phyloP scores from a whole-genome alignment of 2,888 invertebrate species.

The Drymonia ruficornis region DNA sequence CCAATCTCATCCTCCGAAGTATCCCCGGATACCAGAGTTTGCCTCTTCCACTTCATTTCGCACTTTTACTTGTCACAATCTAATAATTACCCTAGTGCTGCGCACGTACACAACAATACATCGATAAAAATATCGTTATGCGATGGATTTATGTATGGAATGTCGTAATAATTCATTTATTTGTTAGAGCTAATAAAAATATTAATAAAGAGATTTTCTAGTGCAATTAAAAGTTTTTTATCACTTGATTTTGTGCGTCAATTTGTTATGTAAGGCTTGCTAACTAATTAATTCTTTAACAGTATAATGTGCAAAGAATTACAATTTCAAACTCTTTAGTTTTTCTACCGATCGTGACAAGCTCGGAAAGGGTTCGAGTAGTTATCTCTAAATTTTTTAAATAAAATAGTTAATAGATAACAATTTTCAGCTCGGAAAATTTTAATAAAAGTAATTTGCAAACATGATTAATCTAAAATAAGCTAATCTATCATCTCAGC shows the following conservation, averaged over 20 bases:
- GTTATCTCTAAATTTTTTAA: too few species aligned
- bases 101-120: constrained; percentile 2
- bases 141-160: background rate
- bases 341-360: too few species aligned
- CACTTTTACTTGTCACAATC: constrained; percentile 22
- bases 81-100: constrained; percentile 14
- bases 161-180: background rate
- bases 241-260: too few species aligned
- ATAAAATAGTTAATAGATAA: too few species aligned
- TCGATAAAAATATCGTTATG: constrained; percentile 6
- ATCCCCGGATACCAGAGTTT: constrained; percentile 71
- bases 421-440: background rate
- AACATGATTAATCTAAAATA: background rate
- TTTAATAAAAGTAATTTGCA: background rate
- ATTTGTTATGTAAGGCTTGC: too few species aligned
- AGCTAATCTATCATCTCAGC: background rate
- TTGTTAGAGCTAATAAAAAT: background rate
- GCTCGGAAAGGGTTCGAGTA: too few species aligned
- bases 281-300: too few species aligned
- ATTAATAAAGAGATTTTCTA: background rate
- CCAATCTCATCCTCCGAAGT: constrained; percentile 80
- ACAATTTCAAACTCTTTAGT: too few species aligned
- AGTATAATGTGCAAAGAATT: too few species aligned
- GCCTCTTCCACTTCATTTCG: constrained; percentile 67
- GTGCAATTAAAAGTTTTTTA: background rate